A percentile compares a stretch with the other conserved stretches of the same genome.
Conservation (phyloP, 2,113 vertebrate species). For the Phyllopteryx taeniolatus region DNA sequence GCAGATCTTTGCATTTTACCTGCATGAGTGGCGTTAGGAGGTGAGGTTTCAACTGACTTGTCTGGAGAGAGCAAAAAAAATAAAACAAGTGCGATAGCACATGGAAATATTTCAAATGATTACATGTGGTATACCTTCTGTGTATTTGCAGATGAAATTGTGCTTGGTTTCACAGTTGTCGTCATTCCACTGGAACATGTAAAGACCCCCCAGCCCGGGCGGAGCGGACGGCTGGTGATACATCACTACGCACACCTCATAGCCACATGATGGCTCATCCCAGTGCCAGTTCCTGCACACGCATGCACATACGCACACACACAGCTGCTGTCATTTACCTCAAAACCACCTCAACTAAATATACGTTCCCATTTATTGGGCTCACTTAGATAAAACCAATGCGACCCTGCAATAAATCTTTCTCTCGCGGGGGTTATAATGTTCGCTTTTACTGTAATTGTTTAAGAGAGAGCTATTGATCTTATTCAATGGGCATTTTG, state of each 20-base stretch:
- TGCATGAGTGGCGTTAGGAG: slow-evolving; percentile 50
- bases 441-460: slow-evolving; percentile 13
- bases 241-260: slow-evolving; percentile 93
- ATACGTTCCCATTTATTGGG: background rate
- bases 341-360: background rate
- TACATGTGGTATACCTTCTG: slow-evolving; percentile 70
- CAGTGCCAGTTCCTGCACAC: slow-evolving; percentile 86
- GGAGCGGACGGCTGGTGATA: slow-evolving; percentile 94
- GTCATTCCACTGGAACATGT: slow-evolving; percentile 96
- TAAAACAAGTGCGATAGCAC: background rate
- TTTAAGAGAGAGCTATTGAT: slow-evolving; percentile 11
- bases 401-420: background rate
- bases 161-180: slow-evolving; percentile 94
- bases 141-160: slow-evolving; percentile 98
- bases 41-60: slow-evolving; percentile 14
- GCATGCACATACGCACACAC: slow-evolving; percentile 20
- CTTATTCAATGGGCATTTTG: slow-evolving; percentile 1
- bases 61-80: slow-evolving; percentile 36
- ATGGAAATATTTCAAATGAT: background rate
- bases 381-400: background rate
- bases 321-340: slow-evolving; percentile 3
- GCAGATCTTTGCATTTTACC: slow-evolving; percentile 32
- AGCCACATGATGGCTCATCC: slow-evolving; percentile 94
- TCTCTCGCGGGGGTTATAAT: background rate
- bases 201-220: slow-evolving; percentile 75